Base-by-base conservation (phyloP, 2,113 vertebrate genomes). In the Phaethornis superciliosus region DNA sequence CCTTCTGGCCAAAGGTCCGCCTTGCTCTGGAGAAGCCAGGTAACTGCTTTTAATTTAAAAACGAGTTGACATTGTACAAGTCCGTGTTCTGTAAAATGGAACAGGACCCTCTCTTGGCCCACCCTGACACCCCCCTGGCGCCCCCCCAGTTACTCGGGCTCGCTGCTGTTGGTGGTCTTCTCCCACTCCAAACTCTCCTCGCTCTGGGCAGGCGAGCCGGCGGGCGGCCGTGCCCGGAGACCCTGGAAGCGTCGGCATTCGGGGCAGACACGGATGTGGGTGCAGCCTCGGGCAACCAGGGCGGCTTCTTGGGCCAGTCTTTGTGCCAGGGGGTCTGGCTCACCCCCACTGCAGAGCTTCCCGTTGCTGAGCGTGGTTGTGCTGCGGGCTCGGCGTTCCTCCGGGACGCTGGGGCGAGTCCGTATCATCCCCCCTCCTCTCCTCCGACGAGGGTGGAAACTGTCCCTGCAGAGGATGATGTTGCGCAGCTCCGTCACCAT, bases 141-240 rank as follows among this genome's bases (percentile, higher is more conserved):
- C 4, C 44, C 60, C 12, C 5, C 46, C n/a, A 40, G 52, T 96
- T 99, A 99, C 98, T 99, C 99, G 21, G 99, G 99, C 98, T 98
- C 99, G 96, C 99, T 99, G 98, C 99, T 99, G 97, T 99, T 99
- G 97, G 99, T 99, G 85, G 98, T 97, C 96, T 99, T 99, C 84
- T 99, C 99, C 99, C 99, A 99, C 82, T 99, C 98, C 85, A 99
- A 97, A 97, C 99, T 99, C 87, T 99, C 99, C 52, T 99, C 99
- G 47, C 99, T 99, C 89, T 97, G 98, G 2, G 98, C 98, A 0
- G 97, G 98, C 0, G 98, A 98, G 5, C 98, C 98, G 8, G 95
- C 97, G 3, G 97, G 20, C 0, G 98, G 98, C 49, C 97, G 98
- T 9, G 98, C 97, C 59, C 98, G 97, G 9, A 99, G 98, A 49